Percentiles rank a stretch among this genome's conserved stretches.
These are phyloP conservation scores for Leptura quadrifasciata DNA, from an alignment of 2,888 invertebrate genomes.

Conservation along the genomic window DNA sequence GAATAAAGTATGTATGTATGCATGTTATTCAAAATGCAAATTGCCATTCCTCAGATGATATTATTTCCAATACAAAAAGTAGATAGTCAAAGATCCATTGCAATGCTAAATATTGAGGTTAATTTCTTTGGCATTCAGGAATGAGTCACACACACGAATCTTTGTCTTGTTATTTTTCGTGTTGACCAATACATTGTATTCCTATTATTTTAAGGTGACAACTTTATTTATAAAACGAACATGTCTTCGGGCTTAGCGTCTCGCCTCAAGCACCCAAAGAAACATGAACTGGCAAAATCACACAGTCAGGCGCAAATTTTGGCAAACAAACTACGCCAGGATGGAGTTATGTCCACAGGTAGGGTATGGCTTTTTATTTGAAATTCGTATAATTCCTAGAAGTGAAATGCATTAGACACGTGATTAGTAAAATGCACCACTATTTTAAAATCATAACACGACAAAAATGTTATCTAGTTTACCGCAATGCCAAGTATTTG, in stretches of 20 bases:
- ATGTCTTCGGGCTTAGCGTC: conserved; percentile 73
- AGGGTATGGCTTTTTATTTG: conserved; percentile 35
- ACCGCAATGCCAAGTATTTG: neutral
- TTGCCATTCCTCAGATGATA: neutral
- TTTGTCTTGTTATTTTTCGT: neutral
- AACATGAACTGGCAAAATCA: conserved; percentile 71
- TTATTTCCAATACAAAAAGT: neutral
- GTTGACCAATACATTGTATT: neutral
- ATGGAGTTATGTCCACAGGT: conserved; percentile 72
- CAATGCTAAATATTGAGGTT: neutral
- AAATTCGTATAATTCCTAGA: neutral
- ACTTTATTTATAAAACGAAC: conserved; percentile 54
- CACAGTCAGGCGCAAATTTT: conserved; percentile 72
- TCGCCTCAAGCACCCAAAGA: conserved; percentile 71
- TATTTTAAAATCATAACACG: neutral
- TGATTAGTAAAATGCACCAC: neutral
- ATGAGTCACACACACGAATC: neutral
- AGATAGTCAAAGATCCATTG: neutral
- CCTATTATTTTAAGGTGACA: conserved; percentile 3
- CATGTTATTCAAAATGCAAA: neutral
- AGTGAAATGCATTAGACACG: too few relatives aligned
- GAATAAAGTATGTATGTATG: conserved; percentile 21
- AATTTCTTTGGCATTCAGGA: neutral
- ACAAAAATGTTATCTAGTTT: neutral
- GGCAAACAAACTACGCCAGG: conserved; percentile 72